Evolutionary conservation across 92 coral and sea anemone species (phyloP).

Genomic region (Pocillopora meandrina): DNA sequence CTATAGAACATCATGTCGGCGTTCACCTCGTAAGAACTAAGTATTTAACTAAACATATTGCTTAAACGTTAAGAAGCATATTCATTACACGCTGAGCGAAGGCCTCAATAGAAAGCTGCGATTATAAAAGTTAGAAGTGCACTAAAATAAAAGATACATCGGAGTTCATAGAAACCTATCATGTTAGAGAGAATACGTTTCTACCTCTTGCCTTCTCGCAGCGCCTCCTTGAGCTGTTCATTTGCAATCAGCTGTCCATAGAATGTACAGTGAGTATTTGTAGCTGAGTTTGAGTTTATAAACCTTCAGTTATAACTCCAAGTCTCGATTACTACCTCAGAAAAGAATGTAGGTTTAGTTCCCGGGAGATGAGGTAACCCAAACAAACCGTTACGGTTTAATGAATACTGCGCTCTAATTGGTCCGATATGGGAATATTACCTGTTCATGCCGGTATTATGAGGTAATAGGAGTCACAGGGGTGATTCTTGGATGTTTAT

Average conservation of each 20-base stretch:
- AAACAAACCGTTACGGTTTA: conserved; percentile 34
- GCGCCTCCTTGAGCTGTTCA: background rate
- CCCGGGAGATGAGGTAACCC: conserved; percentile 56
- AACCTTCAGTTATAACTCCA: background rate
- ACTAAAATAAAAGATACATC: background rate
- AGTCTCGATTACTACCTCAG: conserved; percentile 35
- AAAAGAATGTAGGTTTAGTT: conserved; percentile 43
- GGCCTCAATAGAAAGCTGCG: too few relatives aligned
- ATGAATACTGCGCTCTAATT: conserved; percentile 18
- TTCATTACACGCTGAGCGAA: too few relatives aligned
- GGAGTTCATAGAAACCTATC: conserved; percentile 1
- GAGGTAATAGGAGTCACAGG: conserved; percentile 65
- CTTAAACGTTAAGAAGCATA: too few relatives aligned
- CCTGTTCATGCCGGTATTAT: conserved; percentile 83
- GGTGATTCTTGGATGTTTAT: conserved; percentile 45
- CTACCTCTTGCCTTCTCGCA: background rate
- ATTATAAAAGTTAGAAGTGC: too few relatives aligned
- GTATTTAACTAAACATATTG: too few relatives aligned
- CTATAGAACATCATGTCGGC: too few relatives aligned
- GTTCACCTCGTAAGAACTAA: too few relatives aligned
- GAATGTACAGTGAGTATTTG: background rate
- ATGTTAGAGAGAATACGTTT: background rate
- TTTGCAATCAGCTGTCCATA: background rate
- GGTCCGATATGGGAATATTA: conserved; percentile 28
- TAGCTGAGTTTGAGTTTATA: conserved; percentile 38